Evolutionary conservation across 2,113 vertebrate genomes (phyloP), one percentile per base, ranked within the genome.

Genomic region (Dromiciops gliroides): DNA sequence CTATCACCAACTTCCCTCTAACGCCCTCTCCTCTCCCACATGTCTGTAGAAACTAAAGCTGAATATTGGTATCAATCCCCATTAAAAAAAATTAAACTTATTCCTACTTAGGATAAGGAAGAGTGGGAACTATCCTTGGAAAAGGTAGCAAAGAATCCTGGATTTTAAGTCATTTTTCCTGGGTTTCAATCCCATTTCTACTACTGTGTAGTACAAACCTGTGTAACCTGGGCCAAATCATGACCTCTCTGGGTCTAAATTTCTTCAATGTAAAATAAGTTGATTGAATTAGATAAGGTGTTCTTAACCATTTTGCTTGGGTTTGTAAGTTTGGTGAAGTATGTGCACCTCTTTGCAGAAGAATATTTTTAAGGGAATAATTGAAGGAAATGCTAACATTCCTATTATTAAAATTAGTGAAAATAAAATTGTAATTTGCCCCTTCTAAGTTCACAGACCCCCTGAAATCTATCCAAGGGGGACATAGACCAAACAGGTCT

Each of bases 11-110:
- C n/a, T 44, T 19, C n/a, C 67, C n/a, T 83, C n/a, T n/a, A 83
- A 44, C 22, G 16, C 51, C 44, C 8, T 89, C 92, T 28, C 44
- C 8, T 89, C 92, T 28, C 91, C 50, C 47, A 90, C 14, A 23
- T 7, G 6, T 16, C 6, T 8, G 8, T 22, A n/a, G 8, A 67
- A 11, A 26, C 37, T 53, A n/a, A 44, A 89, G 48, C 49, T 25
- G 75, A 44, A 51, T 0, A 0, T 10, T 37, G 49, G 8, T 23
- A 19, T 25, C 2, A 48, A 24, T 52, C 26, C 3, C 5, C 50
- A 44, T 56, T 8, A 83, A 83, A 22, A 75, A 75, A 83, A 44
- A 7, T 22, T 44, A 44, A 83, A 83, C 4, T 24, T 22, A 25
- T 47, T 50, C 91, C 48, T 44, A 22, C 7, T 83, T 44, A 44